Conservation (phyloP, 2,888 invertebrate genomes). For the Melieria crassipennis region DNA sequence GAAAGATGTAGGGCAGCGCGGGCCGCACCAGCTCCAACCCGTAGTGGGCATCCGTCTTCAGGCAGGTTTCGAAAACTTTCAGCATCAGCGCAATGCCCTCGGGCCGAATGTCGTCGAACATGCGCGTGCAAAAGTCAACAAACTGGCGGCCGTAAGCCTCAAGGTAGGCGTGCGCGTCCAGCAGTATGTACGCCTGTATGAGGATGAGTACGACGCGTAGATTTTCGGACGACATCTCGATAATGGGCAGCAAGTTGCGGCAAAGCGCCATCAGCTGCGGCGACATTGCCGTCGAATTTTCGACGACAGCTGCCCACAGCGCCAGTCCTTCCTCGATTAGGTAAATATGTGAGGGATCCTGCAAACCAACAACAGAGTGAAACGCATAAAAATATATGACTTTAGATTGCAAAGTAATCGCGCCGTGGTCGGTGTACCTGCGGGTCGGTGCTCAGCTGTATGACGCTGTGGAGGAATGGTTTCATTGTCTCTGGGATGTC, state of each 20-base stretch:
- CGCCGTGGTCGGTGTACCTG: slow-evolving; percentile 63
- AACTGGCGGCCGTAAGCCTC: slow-evolving; percentile 77
- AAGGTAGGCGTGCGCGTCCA: slow-evolving; percentile 82
- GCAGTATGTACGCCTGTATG: slow-evolving; percentile 82
- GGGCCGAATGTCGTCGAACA: slow-evolving; percentile 80
- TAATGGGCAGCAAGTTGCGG: slow-evolving; percentile 77
- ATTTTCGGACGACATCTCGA: slow-evolving; percentile 85
- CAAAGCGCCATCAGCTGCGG: slow-evolving; percentile 78
- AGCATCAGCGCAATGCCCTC: slow-evolving; percentile 80
- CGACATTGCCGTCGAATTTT: slow-evolving; percentile 76
- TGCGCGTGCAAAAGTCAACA: slow-evolving; percentile 74
- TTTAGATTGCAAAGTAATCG: not conserved
- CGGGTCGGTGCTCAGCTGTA: slow-evolving; percentile 80
- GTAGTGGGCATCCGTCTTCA: slow-evolving; percentile 78
- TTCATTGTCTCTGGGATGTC: slow-evolving; percentile 71
- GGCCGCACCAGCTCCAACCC: slow-evolving; percentile 78
- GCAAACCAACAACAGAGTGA: slow-evolving; percentile 42
- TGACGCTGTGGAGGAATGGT: slow-evolving; percentile 75
- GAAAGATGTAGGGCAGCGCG: slow-evolving; percentile 71
- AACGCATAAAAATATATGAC: not conserved
- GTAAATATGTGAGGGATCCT: slow-evolving; percentile 85
- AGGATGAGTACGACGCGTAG: slow-evolving; percentile 82
- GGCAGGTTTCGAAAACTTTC: slow-evolving; percentile 78
- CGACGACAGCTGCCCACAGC: slow-evolving; percentile 86
- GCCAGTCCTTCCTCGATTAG: slow-evolving; percentile 92